These are phyloP conservation scores for Tachysurus fulvidraco DNA, from an alignment of 2,113 vertebrate species.

Conservation along the genomic window DNA sequence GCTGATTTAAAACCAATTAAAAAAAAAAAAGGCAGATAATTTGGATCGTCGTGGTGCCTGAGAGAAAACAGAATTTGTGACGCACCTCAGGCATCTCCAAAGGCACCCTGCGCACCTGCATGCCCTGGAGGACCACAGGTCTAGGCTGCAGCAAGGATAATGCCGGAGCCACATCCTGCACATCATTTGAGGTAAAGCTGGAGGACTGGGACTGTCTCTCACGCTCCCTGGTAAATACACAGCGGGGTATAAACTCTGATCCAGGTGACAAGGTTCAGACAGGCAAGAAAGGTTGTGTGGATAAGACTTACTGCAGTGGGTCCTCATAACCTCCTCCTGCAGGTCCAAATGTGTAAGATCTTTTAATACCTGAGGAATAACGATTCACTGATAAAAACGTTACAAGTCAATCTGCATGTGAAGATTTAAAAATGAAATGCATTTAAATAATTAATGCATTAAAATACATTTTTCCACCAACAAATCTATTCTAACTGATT, in stretches of 20 bases:
- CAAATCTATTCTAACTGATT: background rate
- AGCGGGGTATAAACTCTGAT: background rate
- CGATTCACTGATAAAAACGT: background rate
- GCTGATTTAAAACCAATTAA: slow-evolving; percentile 5
- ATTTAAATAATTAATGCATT: too few relatives aligned
- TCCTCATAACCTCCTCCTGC: slow-evolving; percentile 88
- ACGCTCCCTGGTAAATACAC: slow-evolving; percentile 68
- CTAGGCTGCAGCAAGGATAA: slow-evolving; percentile 82
- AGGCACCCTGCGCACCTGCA: slow-evolving; percentile 88
- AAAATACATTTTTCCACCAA: too few relatives aligned
- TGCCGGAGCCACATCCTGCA: slow-evolving; percentile 78
- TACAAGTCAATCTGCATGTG: background rate
- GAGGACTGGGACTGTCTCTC: slow-evolving; percentile 89
- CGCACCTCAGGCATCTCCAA: slow-evolving; percentile 84
- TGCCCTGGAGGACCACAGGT: slow-evolving; percentile 85
- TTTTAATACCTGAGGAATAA: slow-evolving; percentile 76
- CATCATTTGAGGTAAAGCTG: slow-evolving; percentile 87
- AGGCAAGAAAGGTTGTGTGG: background rate
- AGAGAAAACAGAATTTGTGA: background rate
- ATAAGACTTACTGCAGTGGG: slow-evolving; percentile 77
- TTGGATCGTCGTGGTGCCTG: background rate
- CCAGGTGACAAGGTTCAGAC: background rate
- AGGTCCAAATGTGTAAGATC: slow-evolving; percentile 87
- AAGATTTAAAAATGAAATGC: background rate
- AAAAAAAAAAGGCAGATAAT: too few relatives aligned